These are phyloP conservation scores for Enteromius treurensis DNA, from an alignment of 2,797 vertebrate genomes.

Conservation along the genomic window DNA sequence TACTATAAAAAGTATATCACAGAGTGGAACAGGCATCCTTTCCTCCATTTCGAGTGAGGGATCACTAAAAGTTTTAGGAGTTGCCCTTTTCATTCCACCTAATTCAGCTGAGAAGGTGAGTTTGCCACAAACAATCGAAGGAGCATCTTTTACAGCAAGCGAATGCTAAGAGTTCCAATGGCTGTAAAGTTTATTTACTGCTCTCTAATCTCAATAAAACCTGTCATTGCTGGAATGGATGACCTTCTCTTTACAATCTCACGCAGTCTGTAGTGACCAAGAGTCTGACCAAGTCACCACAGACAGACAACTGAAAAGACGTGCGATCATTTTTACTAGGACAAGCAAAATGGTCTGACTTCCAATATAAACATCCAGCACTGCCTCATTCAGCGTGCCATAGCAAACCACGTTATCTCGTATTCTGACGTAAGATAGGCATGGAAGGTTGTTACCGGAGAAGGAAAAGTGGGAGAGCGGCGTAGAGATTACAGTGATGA, in stretches of 20 bases:
- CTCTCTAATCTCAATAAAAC: conserved; percentile 53
- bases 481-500: conserved; percentile 66
- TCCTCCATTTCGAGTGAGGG: conserved; percentile 5
- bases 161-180: conserved; percentile 35
- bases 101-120: conserved; percentile 34
- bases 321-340: not conserved
- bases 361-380: conserved; percentile 25
- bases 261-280: conserved; percentile 25
- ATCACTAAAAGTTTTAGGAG: conserved; percentile 20
- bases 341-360: conserved; percentile 9
- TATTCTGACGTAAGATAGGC: conserved; percentile 65
- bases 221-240: conserved; percentile 43
- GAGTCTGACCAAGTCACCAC: conserved; percentile 21
- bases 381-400: conserved; percentile 30
- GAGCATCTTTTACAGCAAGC: conserved; percentile 24
- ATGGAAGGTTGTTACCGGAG: conserved; percentile 66
- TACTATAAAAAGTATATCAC: not conserved
- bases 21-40: not conserved
- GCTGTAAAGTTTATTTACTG: conserved; percentile 56
- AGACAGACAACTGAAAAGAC: conserved; percentile 31
- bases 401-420: conserved; percentile 66
- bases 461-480: conserved; percentile 62
- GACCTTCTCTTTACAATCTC: conserved; percentile 49
- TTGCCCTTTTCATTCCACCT: conserved; percentile 26
- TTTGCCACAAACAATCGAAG: conserved; percentile 26